Evolutionary conservation across 2,113 vertebrate species (phyloP), one percentile per base, ranked within the genome.

Genomic region (Embiotoca jacksoni): DNA sequence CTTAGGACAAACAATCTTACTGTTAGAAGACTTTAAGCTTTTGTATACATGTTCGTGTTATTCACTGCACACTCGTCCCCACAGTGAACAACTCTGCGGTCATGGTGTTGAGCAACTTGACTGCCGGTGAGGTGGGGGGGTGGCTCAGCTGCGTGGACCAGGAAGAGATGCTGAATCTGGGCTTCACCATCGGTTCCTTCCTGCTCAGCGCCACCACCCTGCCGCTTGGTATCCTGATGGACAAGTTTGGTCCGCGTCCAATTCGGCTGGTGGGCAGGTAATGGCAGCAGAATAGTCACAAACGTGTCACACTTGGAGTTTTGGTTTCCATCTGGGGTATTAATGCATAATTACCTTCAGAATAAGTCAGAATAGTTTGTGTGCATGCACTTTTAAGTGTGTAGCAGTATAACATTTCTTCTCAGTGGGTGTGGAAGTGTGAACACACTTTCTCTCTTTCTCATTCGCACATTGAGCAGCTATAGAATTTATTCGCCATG

Each of bases 181-280:
- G 96, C 65, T 98, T 98, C 89, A 97, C 96, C 72, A 96, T 97
- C 0, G 97, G 97, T 14, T 96, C 96, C 35, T 98, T 98, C 57
- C 72, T 97, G 72, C 95, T 98, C 55, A 98, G 97, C 0, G 97
- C 97, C 13, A 94, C 96, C 78, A 97, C 97, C 0, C 89, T 98
- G 52, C 97, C 97, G 0, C 93, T 98, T 14, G 97, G 97, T 2
- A 94, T 98, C 79, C 88, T 97, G 55, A 97, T 98, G 97, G 97
- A 98, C 91, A 95, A 82, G 67, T 96, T 94, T 33, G 97, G 97
- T 0, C 97, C 97, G 1, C 92, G 97, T 44, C 96, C 96, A 0
- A 91, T 96, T 1, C 95, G 97, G 10, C 94, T 98, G 52, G 2
- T 94, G 6, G 97, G 97, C 83, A 97, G 97, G 97, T 97, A 93